Evolutionary conservation across 2,888 invertebrate species (phyloP), one percentile per base, ranked within the genome.

Genomic region (Ditula angustiorana): DNA sequence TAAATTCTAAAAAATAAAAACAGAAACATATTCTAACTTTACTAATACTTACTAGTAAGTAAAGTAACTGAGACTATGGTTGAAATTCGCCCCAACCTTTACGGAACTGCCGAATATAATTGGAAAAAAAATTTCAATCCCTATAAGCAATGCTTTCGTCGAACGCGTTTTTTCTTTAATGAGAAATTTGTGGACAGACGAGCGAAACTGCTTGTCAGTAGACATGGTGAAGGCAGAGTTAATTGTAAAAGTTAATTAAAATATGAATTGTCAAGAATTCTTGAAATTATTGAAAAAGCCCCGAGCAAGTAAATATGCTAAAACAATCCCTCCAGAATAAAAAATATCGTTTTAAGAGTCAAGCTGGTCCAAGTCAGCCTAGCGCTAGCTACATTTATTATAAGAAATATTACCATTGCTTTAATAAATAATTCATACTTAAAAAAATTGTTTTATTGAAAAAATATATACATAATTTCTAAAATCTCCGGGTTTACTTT

Each of bases 241-340:
- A 61, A 57, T 61, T 61, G 58, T 59, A 35, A 67, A 67, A 33
- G 52, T 66, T 61, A 66, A 66, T 67, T 67, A 67, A 49, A 57
- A 62, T 59, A 67, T 67, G 67, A 62, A 59, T 55, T 67, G 61
- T 55, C 62, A 62, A 62, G 61, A 67, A 55, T 58, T 61, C 53
- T 58, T 61, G 13, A 58, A 55, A 10, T 66, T 62, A 63, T 62
- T 67, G 44, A 67, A 62, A 19, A 62, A 67, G 44, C 55, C 59
- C 33, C n/a, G 56, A 63, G 66, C 61, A 66, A 66, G 60, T 37
- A 61, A 35, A 66, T n/a, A 56, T 66, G 66, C 60, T 61, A 23
- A 58, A 62, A 49, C 1, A 63, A 67, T 59, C 55, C 28, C 67
- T 59, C 8, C 46, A 59, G 47, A 67, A 63, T 57, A 44, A 61